These are phyloP conservation scores for Netelia inedita DNA, from an alignment of 2,888 invertebrate species.

Conservation along the genomic window DNA sequence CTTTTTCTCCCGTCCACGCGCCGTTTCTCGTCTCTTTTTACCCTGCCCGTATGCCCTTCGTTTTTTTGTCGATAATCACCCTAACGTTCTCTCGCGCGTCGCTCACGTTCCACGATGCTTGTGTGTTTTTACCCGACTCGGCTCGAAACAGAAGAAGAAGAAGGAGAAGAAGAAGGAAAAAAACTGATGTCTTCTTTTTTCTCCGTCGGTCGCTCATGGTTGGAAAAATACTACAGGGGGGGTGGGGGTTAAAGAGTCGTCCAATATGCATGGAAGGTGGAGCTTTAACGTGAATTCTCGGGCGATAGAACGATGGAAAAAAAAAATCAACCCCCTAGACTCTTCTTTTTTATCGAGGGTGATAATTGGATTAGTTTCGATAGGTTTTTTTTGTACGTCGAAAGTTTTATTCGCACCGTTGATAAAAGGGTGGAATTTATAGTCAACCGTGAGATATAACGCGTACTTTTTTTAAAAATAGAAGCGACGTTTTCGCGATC, in stretches of 20 bases:
- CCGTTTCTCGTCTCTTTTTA: conserved; percentile 46
- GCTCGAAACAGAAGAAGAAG: background rate
- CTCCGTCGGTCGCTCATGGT: background rate
- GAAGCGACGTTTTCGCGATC: too few species aligned
- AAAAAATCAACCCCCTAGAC: background rate
- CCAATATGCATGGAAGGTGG: conserved; percentile 22
- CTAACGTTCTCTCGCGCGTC: conserved; percentile 34
- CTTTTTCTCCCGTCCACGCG: conserved; percentile 32
- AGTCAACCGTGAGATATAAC: background rate
- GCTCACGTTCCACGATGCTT: conserved; percentile 18
- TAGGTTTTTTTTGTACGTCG: background rate
- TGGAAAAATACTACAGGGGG: background rate
- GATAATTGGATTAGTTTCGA: conserved; percentile 19
- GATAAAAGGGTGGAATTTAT: background rate
- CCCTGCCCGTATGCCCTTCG: conserved; percentile 25
- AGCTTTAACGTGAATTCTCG: conserved; percentile 21
- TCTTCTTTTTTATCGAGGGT: background rate
- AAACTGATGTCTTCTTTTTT: conserved; percentile 13
- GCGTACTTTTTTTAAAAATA: background rate
- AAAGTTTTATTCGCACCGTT: background rate
- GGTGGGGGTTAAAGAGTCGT: background rate
- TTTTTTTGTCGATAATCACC: conserved; percentile 57
- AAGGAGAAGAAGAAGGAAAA: conserved; percentile 8
- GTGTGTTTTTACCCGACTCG: background rate
- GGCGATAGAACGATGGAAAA: background rate